phyloP scores from a whole-genome alignment of 1,140 invertebrate species.

The Caenorhabditis inopinata region DNA sequence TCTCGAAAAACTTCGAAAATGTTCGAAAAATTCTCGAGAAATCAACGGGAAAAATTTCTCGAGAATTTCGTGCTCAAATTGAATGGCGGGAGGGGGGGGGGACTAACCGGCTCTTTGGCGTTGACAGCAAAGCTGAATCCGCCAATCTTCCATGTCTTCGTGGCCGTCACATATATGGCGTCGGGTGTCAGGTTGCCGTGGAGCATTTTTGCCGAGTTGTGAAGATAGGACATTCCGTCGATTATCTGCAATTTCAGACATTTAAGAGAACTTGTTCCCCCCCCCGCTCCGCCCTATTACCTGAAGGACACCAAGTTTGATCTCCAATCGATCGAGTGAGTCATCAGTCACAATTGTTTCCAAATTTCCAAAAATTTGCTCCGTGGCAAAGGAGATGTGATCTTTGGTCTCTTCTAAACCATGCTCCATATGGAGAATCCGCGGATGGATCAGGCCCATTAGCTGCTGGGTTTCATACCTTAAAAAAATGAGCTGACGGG shows the following conservation, averaged over 20 bases:
- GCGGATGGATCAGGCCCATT: slow-evolving; percentile 66
- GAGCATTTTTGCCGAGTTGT: slow-evolving; percentile 66
- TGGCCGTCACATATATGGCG: slow-evolving; percentile 67
- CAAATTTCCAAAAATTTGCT: slow-evolving; percentile 36
- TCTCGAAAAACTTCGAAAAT: no score
- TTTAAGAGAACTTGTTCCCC: neutral
- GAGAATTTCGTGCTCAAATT: no score
- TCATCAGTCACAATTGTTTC: slow-evolving; percentile 43
- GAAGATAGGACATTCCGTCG: slow-evolving; percentile 68
- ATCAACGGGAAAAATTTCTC: no score
- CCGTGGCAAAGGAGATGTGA: slow-evolving; percentile 46
- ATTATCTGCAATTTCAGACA: slow-evolving; percentile 66
- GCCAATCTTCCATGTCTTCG: slow-evolving; percentile 68
- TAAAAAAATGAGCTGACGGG: no score
- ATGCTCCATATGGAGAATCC: slow-evolving; percentile 67
- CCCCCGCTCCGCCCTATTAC: neutral
- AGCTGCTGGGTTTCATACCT: slow-evolving; percentile 67
- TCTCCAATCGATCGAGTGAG: slow-evolving; percentile 42
- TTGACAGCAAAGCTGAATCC: slow-evolving; percentile 67
- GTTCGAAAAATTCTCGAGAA: no score
- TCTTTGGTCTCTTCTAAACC: slow-evolving; percentile 67
- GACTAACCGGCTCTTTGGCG: slow-evolving; percentile 49
- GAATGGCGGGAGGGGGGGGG: no score
- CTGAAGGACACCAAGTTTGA: slow-evolving; percentile 51
- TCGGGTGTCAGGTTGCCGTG: slow-evolving; percentile 68